Evolutionary conservation across 2,888 invertebrate genomes (phyloP).

Genomic region (Agrotis exclamationis): DNA sequence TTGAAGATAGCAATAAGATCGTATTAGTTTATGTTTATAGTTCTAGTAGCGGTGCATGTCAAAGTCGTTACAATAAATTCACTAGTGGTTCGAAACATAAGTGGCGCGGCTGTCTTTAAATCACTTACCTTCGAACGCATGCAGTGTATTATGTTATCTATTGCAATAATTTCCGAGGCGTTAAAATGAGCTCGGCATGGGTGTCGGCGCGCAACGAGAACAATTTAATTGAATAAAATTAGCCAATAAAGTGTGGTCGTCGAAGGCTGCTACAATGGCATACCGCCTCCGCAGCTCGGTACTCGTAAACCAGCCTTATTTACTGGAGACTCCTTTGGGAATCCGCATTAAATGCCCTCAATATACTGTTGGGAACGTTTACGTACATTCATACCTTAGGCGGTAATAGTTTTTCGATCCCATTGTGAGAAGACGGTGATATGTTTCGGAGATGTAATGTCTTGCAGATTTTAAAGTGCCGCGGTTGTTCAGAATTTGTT

Average conservation of each 20-base stretch:
- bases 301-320: constrained; percentile 87
- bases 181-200: constrained; percentile 79
- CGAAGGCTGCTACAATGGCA: constrained; percentile 88
- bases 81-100: constrained; percentile 65
- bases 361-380: constrained; percentile 78
- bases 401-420: constrained; percentile 75
- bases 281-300: constrained; percentile 79
- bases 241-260: constrained; percentile 88
- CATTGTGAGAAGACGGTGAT: constrained; percentile 72
- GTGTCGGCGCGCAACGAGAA: constrained; percentile 79
- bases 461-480: constrained; percentile 61
- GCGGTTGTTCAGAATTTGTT: constrained; percentile 42
- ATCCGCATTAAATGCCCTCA: constrained; percentile 84
- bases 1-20: constrained; percentile 69
- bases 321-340: constrained; percentile 82
- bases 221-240: constrained; percentile 91
- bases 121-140: constrained; percentile 72
- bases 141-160: constrained; percentile 81
- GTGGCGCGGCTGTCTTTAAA: constrained; percentile 72
- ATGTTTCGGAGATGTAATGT: constrained; percentile 62
- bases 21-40: constrained; percentile 77
- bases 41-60: constrained; percentile 73
- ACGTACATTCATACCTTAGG: constrained; percentile 75
- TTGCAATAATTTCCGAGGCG: constrained; percentile 86
- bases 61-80: constrained; percentile 72